phyloP scores from a whole-genome alignment of 2,888 invertebrate species.

The Helicoverpa assulta region DNA sequence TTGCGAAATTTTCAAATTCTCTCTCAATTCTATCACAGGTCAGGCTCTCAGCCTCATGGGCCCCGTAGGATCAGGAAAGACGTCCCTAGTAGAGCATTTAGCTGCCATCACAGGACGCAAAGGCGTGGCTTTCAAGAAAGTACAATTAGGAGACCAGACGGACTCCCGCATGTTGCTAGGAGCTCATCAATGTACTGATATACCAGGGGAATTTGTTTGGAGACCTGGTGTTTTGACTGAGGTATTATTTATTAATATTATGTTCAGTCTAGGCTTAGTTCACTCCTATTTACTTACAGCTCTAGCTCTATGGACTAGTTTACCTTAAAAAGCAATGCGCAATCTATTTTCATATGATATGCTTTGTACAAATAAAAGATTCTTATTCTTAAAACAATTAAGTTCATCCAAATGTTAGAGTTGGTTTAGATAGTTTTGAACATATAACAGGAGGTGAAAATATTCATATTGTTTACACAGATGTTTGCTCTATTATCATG shows the following conservation, averaged over 20 bases:
- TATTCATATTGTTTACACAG: conserved; percentile 41
- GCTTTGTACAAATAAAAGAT: too few species aligned
- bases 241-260: conserved; percentile 79
- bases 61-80: conserved; percentile 98
- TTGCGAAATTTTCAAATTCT: not conserved
- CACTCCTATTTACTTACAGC: too few species aligned
- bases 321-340: too few species aligned
- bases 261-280: too few species aligned
- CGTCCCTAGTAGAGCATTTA: conserved; percentile 96
- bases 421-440: too few species aligned
- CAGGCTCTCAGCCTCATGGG: conserved; percentile 94
- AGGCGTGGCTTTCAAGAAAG: conserved; percentile 91
- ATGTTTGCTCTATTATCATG: conserved; percentile 30
- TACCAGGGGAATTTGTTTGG: conserved; percentile 99
- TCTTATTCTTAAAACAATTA: too few species aligned
- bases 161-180: conserved; percentile 98
- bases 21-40: conserved; percentile 72
- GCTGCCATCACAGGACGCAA: conserved; percentile 94
- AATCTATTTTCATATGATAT: too few species aligned
- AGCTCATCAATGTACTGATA: conserved; percentile 97
- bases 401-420: too few species aligned
- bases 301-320: too few species aligned
- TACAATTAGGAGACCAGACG: conserved; percentile 99
- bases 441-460: too few species aligned
- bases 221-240: conserved; percentile 97